Evolutionary conservation across 2,888 invertebrate species (phyloP).

Genomic region (Chrysotoxum bicinctum): DNA sequence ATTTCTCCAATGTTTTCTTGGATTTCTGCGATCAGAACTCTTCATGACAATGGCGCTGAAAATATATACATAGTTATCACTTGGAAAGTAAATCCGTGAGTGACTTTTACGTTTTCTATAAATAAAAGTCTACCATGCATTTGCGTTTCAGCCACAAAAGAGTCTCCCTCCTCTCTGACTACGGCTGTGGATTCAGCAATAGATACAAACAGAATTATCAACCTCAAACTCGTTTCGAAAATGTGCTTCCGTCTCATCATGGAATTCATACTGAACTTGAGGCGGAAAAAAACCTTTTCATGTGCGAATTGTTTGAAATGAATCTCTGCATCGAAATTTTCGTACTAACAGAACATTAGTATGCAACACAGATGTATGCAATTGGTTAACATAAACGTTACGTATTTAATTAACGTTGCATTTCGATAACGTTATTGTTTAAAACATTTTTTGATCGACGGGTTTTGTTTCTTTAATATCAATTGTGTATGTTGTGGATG

Average conservation of each 20-base stretch:
- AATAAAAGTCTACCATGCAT: too few relatives aligned
- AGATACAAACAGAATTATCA: conserved; percentile 12
- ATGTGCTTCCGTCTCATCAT: conserved; percentile 43
- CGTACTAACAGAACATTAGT: conserved; percentile 32
- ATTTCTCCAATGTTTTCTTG: too few relatives aligned
- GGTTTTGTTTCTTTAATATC: conserved; percentile 28
- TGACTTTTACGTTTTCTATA: too few relatives aligned
- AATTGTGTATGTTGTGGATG: conserved; percentile 13
- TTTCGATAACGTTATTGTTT: conserved; percentile 25
- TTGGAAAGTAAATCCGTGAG: too few relatives aligned
- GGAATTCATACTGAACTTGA: conserved; percentile 58
- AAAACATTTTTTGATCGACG: conserved; percentile 39
- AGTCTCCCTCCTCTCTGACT: not conserved
- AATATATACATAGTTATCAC: too few relatives aligned
- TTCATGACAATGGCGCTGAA: too few relatives aligned
- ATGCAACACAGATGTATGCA: conserved; percentile 52
- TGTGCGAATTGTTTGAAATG: conserved; percentile 27
- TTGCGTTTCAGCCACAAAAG: not conserved
- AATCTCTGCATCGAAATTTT: conserved; percentile 1
- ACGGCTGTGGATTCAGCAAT: not conserved
- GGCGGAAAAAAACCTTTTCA: conserved; percentile 17
- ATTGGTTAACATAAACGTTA: conserved; percentile 59
- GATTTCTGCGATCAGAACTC: too few relatives aligned
- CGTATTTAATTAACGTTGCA: conserved; percentile 38
- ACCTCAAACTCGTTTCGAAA: conserved; percentile 40